Conservation (phyloP, 2,888 invertebrate species). For the Exocentrus adspersus region DNA sequence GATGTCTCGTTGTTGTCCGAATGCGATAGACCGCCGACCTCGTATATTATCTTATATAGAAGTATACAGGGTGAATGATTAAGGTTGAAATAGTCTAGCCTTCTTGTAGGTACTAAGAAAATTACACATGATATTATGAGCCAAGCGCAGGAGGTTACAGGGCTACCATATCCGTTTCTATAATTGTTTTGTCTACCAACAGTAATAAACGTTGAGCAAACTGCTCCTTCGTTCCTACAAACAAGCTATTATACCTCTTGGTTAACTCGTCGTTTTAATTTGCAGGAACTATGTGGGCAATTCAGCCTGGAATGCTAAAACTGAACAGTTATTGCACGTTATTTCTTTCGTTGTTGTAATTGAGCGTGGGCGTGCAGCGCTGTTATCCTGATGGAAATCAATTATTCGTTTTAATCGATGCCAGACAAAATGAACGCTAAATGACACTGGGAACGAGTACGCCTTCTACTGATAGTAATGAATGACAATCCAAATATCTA, state of each 20-base stretch:
- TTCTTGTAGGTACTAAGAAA: too few species aligned
- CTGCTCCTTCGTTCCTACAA: neutral
- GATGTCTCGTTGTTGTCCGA: neutral
- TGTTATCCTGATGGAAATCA: conserved; percentile 28
- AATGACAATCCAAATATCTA: too few species aligned
- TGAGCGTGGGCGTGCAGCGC: conserved; percentile 22
- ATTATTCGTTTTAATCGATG: conserved; percentile 22
- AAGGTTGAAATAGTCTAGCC: too few species aligned
- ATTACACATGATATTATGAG: too few species aligned
- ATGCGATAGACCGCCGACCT: too few species aligned
- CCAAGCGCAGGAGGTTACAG: too few species aligned
- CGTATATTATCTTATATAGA: too few species aligned
- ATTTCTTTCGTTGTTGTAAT: conserved; percentile 14
- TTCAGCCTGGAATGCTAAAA: neutral
- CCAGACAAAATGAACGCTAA: conserved; percentile 11
- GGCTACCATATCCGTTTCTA: too few species aligned
- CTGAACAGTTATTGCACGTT: neutral
- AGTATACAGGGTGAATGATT: too few species aligned
- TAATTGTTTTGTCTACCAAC: neutral
- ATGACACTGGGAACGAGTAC: too few species aligned
- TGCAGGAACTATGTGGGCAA: conserved; percentile 1
- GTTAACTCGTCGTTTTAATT: neutral
- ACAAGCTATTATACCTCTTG: neutral
- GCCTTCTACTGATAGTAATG: neutral
- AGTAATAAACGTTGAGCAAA: neutral